Evolutionary conservation across 2,113 vertebrate genomes (phyloP).

Genomic region (Prionailurus bengalensis): DNA sequence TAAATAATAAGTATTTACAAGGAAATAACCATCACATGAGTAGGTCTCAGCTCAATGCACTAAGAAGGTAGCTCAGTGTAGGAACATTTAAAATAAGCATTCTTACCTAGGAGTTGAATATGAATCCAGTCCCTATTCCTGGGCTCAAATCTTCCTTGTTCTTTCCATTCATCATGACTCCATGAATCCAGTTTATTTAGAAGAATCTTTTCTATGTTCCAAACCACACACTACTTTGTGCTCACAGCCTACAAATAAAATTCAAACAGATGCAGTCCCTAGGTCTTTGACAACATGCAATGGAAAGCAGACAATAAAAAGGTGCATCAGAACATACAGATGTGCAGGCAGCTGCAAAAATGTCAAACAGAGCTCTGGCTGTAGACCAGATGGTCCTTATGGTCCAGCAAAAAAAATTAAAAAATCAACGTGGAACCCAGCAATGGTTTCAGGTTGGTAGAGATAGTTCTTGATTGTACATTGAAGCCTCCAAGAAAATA

Average conservation of each 20-base stretch:
- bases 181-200: constrained; percentile 14
- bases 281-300: constrained; percentile 37
- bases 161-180: constrained; percentile 53
- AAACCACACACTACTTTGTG: not conserved
- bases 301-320: constrained; percentile 54
- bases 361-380: not conserved
- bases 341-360: constrained; percentile 45
- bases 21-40: constrained; percentile 31
- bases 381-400: not conserved
- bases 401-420: not conserved
- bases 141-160: not conserved
- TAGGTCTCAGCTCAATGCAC: constrained; percentile 36
- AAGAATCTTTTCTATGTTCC: constrained; percentile 37
- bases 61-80: not conserved
- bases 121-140: not conserved
- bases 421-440: not conserved
- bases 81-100: constrained; percentile 17
- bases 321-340: constrained; percentile 20
- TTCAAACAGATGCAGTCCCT: constrained; percentile 13
- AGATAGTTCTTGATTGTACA: not conserved
- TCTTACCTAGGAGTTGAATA: not conserved
- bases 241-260: constrained; percentile 13
- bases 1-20: constrained; percentile 59
- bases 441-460: not conserved
- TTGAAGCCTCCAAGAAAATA: constrained; percentile 1